Conservation (phyloP, 2,113 vertebrate species). For the Dicrurus megarhynchus region DNA sequence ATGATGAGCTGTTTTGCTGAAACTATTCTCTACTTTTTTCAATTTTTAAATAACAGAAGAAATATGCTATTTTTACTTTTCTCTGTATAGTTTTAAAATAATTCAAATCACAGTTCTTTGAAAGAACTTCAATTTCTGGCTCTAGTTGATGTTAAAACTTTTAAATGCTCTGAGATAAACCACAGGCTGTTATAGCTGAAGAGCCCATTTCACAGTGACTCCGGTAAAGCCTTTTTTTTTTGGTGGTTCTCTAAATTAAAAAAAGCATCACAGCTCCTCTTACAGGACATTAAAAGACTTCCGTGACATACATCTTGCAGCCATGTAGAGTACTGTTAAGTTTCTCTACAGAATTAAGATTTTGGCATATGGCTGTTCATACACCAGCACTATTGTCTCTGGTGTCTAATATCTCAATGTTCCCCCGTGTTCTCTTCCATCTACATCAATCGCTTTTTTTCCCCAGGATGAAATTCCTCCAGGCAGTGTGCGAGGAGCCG, state of each 20-base stretch:
- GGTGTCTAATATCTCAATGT: fast-evolving
- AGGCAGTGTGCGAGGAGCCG: fast-evolving
- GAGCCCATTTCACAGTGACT: fast-evolving
- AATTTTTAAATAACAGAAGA: background rate
- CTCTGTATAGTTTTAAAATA: background rate
- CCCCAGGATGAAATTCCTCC: background rate
- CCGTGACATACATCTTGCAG: background rate
- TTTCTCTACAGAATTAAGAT: background rate
- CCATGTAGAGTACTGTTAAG: fast-evolving
- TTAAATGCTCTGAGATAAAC: background rate
- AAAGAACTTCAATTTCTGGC: background rate
- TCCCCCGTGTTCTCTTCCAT: background rate
- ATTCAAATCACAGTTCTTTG: background rate
- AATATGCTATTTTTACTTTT: background rate
- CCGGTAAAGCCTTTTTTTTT: background rate
- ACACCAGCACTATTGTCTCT: background rate
- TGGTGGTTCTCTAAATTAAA: background rate
- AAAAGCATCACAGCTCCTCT: background rate
- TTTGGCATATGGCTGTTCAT: background rate
- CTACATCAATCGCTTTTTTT: background rate
- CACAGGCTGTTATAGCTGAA: background rate
- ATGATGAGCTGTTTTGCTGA: background rate
- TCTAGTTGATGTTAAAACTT: background rate
- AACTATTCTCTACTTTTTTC: background rate
- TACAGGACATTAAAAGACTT: background rate